Evolutionary conservation across 1,140 invertebrate species (phyloP).

Genomic region (Ceratosolen solmsi): DNA sequence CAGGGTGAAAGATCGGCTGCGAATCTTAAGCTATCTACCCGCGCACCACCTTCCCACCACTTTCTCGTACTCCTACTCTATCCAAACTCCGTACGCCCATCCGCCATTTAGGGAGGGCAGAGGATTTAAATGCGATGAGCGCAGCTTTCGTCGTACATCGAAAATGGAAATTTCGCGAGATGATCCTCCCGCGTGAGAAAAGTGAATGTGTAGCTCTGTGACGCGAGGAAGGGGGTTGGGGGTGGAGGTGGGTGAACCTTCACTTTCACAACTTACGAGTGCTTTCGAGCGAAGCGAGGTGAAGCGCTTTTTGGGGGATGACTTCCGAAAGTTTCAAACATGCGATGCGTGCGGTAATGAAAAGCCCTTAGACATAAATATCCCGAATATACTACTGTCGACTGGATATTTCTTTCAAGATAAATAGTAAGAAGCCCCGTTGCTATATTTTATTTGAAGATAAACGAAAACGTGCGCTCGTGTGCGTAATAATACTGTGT

Average conservation of each 20-base stretch:
- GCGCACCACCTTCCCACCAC: too few species aligned
- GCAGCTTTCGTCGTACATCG: neutral
- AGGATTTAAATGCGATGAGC: slow-evolving; percentile 10
- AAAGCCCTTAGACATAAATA: slow-evolving; percentile 25
- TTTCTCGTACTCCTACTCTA: too few species aligned
- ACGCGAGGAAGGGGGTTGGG: neutral
- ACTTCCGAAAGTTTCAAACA: slow-evolving; percentile 17
- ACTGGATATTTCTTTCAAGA: slow-evolving; percentile 18
- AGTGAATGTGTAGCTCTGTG: neutral
- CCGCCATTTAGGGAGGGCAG: too few species aligned
- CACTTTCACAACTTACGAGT: neutral
- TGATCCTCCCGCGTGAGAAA: neutral
- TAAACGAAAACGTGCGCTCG: too few species aligned
- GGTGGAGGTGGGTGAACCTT: neutral
- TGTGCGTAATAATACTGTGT: too few species aligned
- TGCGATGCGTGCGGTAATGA: slow-evolving; percentile 13
- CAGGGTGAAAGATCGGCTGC: slow-evolving; percentile 18
- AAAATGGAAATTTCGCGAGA: slow-evolving; percentile 21
- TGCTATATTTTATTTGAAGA: neutral
- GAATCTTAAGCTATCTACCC: too few species aligned
- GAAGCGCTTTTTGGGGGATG: neutral
- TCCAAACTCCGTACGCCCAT: too few species aligned
- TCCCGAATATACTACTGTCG: neutral
- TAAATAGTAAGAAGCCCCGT: neutral
- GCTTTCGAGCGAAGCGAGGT: slow-evolving; percentile 2